Evolutionary conservation across 2,888 invertebrate genomes (phyloP).

Genomic region (Phyto melanocephala): DNA sequence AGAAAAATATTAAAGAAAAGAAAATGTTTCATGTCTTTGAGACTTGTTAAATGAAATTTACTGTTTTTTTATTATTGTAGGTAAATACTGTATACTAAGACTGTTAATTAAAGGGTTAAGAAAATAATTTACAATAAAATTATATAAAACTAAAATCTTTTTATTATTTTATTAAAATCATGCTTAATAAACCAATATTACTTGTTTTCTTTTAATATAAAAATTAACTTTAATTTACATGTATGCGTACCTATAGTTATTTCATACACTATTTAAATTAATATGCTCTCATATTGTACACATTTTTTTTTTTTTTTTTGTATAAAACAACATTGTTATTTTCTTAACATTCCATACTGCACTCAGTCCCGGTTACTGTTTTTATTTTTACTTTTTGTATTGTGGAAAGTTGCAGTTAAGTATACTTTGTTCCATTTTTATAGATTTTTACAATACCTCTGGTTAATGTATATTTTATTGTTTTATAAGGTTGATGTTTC

Average conservation of each 20-base stretch:
- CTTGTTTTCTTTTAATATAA: no score
- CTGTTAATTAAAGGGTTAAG: not conserved
- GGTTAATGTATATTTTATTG: slow-evolving; percentile 57
- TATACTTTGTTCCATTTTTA: slow-evolving; percentile 33
- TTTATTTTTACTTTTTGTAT: not conserved
- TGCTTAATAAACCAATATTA: no score
- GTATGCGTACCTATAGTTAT: not conserved
- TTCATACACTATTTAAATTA: not conserved
- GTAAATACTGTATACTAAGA: not conserved
- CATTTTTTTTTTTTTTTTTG: not conserved
- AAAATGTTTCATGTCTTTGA: slow-evolving; percentile 5
- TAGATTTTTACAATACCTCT: slow-evolving; percentile 40
- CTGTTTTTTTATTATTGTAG: not conserved
- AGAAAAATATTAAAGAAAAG: not conserved
- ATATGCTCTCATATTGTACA: not conserved
- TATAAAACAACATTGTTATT: slow-evolving; percentile 12
- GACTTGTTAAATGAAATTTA: slow-evolving; percentile 21
- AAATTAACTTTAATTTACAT: no score
- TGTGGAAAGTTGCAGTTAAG: slow-evolving; percentile 22
- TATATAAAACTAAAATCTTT: no score
- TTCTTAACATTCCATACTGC: slow-evolving; percentile 12
- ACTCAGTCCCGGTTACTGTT: not conserved
- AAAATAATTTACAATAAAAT: no score
- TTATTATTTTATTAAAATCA: no score
- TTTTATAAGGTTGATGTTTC: slow-evolving; percentile 40